Evolutionary conservation across 2,797 vertebrate genomes (phyloP), one percentile per base, ranked within the genome.

Genomic region (Tragopan temminckii): DNA sequence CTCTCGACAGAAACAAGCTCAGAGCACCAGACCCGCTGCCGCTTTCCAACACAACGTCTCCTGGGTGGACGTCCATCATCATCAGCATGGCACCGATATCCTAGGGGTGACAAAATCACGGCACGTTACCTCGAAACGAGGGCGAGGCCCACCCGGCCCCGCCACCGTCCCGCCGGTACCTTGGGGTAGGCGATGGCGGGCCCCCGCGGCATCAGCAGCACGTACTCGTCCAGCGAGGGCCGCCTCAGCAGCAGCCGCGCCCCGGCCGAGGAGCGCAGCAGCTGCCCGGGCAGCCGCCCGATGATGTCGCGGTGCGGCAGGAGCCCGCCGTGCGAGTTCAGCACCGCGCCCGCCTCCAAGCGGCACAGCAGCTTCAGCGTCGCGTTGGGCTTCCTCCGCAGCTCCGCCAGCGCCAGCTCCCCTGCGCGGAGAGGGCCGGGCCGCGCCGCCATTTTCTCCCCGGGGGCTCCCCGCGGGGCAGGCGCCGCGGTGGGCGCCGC

Each of bases 1-100:
- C 99, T 97, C 98, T 98, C 50, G 99, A 99, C 75, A 99, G 96
- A 96, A 99, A 99, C 93, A 99, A 98, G 63, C 98, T 98, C 98
- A 99, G 97, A 43, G 98, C 98, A 9, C 99, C 99, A 9, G 99
- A 99, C 11, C 99, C 99, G 0, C 98, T 99, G n/a, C 99, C 99
- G 1, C 97, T 97, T 98, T 99, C 99, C 94, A 99, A 67, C 67
- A 99, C 98, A 1, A 94, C 93, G 93, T 99, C 98, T 77, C 99
- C 99, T 31, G 98, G 97, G n/a, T 95, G 97, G 68, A 99, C 53
- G 48, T 99, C 98, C 98, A 98, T 98, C 99, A 99, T 98, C 97
- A 91, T 85, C 33, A 99, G 71, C 89, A 99, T 95, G 9, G 97
- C 92, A 24, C 36, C 97, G 31, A 97, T 38, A 78, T 99, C 99